phyloP scores from a whole-genome alignment of 2,888 invertebrate genomes.

The Bedellia somnulentella region DNA sequence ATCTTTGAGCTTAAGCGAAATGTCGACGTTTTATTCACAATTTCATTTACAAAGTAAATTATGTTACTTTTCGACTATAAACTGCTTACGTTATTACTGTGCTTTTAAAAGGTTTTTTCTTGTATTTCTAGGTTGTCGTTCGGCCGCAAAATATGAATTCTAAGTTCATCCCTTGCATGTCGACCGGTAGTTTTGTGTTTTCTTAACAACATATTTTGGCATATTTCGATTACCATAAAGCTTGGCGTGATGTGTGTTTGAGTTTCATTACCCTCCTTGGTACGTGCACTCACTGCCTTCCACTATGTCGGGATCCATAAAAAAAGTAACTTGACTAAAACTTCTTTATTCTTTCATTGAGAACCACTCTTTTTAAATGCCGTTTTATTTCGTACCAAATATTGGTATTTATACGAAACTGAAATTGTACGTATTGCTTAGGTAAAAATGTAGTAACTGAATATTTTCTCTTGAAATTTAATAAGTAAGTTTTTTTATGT shows the following conservation, averaged over 20 bases:
- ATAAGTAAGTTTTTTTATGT: too few relatives aligned
- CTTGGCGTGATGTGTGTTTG: conserved; percentile 51
- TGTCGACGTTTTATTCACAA: conserved; percentile 24
- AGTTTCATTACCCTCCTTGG: conserved; percentile 25
- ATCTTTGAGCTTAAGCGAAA: conserved; percentile 16
- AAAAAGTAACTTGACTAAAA: too few relatives aligned
- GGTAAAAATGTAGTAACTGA: too few relatives aligned
- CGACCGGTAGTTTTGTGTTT: conserved; percentile 50
- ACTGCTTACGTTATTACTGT: conserved; percentile 3
- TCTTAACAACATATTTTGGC: conserved; percentile 60
- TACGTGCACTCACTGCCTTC: conserved; percentile 1
- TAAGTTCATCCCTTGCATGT: conserved; percentile 57
- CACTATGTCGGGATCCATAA: conserved; percentile 1
- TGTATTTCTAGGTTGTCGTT: too few relatives aligned
- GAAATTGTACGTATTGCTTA: too few relatives aligned
- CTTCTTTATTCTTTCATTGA: too few relatives aligned
- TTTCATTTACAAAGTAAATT: conserved; percentile 29
- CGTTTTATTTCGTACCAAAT: too few relatives aligned
- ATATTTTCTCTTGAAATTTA: too few relatives aligned
- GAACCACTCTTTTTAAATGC: too few relatives aligned
- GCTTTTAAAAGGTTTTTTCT: conserved; percentile 6
- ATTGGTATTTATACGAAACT: too few relatives aligned
- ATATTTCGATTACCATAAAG: conserved; percentile 62
- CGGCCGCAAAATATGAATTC: conserved; percentile 52
- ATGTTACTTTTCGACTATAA: conserved; percentile 21